These are phyloP conservation scores for Corythoichthys intestinalis DNA, from an alignment of 2,113 vertebrate species.

Conservation along the genomic window DNA sequence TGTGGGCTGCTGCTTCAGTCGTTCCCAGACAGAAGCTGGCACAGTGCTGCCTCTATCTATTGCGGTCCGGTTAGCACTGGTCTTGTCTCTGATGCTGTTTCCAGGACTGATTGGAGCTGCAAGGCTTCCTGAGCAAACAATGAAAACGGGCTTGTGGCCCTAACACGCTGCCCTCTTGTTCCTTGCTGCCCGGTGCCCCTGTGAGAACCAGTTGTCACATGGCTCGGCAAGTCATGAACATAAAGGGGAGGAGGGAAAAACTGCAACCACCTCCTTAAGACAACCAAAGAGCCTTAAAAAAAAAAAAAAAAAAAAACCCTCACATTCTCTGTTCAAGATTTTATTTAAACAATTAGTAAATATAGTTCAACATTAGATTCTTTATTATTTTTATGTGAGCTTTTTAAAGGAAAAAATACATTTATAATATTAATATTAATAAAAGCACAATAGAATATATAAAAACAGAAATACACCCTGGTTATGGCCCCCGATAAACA, in stretches of 20 bases:
- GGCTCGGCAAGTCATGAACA: constrained; percentile 39
- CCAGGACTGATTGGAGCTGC: constrained; percentile 58
- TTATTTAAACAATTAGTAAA: no score
- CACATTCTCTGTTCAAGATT: no score
- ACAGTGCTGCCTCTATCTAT: constrained; percentile 49
- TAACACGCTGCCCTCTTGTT: constrained; percentile 62
- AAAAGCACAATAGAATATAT: no score
- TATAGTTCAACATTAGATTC: no score
- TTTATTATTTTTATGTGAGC: no score
- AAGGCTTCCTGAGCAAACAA: constrained; percentile 58
- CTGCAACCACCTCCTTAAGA: not conserved
- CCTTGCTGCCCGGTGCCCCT: constrained; percentile 44
- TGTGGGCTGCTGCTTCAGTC: constrained; percentile 24
- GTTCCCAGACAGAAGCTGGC: constrained; percentile 40
- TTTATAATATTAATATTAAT: no score
- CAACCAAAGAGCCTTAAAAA: not conserved
- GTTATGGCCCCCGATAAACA: no score
- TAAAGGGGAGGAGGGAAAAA: constrained; percentile 4
- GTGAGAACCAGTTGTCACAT: constrained; percentile 65
- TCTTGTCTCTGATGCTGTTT: constrained; percentile 48
- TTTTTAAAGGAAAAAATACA: no score
- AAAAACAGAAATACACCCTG: no score
- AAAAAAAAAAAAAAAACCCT: not conserved
- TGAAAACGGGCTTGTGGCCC: constrained; percentile 57
- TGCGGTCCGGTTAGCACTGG: constrained; percentile 23